Conservation (phyloP, 1,140 invertebrate species). For the Kradibia gibbosae region DNA sequence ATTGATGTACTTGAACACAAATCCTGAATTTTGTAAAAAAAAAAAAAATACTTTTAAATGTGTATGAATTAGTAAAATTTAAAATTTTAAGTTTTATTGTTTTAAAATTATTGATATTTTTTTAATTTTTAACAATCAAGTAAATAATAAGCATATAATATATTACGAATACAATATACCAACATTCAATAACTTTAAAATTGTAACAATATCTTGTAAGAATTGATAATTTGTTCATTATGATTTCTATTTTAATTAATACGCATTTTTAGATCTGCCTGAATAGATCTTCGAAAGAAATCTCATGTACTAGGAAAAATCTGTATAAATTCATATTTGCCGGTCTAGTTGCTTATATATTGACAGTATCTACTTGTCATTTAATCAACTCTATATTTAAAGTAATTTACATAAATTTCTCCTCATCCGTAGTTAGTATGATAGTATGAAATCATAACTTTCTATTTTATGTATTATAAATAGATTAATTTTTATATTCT, state of each 20-base stretch:
- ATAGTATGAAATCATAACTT: background rate
- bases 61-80: too few species aligned
- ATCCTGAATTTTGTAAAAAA: too few species aligned
- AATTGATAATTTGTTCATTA: too few species aligned
- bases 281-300: background rate
- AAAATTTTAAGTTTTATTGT: too few species aligned
- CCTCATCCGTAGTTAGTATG: background rate
- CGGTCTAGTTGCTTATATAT: background rate
- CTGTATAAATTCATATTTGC: background rate
- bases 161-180: too few species aligned
- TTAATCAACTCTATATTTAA: background rate
- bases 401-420: background rate
- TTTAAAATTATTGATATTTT: too few species aligned
- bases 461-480: slow-evolving; percentile 7
- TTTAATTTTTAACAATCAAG: too few species aligned
- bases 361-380: background rate
- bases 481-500: background rate
- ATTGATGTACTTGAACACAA: too few species aligned
- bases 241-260: background rate
- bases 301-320: background rate
- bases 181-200: too few species aligned
- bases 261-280: background rate
- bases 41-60: too few species aligned
- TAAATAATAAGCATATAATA: too few species aligned
- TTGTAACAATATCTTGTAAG: too few species aligned